Evolutionary conservation across 2,797 vertebrate genomes (phyloP), one percentile per base, ranked within the genome.

Genomic region (Aplochiton taeniatus): DNA sequence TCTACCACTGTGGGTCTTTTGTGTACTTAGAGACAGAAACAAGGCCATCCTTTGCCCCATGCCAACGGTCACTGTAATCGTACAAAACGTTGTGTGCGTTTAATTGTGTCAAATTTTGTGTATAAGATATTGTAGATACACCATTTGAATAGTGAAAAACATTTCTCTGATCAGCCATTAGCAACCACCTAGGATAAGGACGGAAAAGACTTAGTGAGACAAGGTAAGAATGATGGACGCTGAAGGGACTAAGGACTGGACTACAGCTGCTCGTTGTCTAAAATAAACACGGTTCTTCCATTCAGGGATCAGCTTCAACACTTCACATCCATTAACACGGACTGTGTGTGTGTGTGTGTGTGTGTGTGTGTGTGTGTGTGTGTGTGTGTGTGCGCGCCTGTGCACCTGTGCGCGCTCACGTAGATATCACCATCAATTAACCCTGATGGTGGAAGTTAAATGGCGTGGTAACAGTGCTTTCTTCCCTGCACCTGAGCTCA

Each of bases 211-310:
- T 14, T 43, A 18, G 50, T 49, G 54, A 12, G 52, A 63, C 63
- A 70, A 56, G 62, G 68, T 69, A 66, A 54, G 63, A 67, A 60
- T 68, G 70, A 66, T 65, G 57, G 13, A 68, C 68, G 62, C 51
- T 61, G 75, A 63, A 65, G 62, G 69, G 67, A 58, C 56, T 57
- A 73, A 67, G 61, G 54, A 31, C 31, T 31, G 65, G 63, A 65
- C 66, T 65, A 69, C 72, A 82, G 76, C 75, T 84, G 80, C 61
- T 66, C 64, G 54, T 54, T 80, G 78, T 81, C 79, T 76, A 55
- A 62, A 62, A 61, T 68, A 55, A 82, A 78, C 69, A 50, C 12
- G n/a, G 6, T 17, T 74, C 55, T 14, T 50, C 55, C 45, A 7
- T n/a, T 71, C 71, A 69, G 54, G 56, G 52, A 18, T 59, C 46